phyloP scores from a whole-genome alignment of 2,888 invertebrate species.

The Meghimatium bilineatum region DNA sequence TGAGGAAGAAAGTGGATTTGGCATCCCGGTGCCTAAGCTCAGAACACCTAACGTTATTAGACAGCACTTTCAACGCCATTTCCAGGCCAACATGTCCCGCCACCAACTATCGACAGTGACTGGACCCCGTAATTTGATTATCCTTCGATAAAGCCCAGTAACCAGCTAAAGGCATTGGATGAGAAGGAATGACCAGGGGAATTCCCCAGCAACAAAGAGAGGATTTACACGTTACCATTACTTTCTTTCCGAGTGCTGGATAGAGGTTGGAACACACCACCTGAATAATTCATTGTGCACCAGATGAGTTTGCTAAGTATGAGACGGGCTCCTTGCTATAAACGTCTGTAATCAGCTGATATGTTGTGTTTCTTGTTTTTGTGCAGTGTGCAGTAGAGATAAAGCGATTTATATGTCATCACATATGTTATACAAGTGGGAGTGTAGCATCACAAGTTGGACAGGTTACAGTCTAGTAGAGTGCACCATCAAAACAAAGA shows the following conservation, averaged over 20 bases:
- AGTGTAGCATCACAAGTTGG: no score
- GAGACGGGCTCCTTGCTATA: slow-evolving; percentile 34
- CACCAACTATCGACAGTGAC: slow-evolving; percentile 40
- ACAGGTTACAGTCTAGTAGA: no score
- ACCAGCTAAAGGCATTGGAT: slow-evolving; percentile 34
- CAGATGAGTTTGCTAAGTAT: slow-evolving; percentile 48
- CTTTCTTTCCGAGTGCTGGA: slow-evolving; percentile 28
- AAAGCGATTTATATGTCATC: no score
- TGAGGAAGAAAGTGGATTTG: slow-evolving; percentile 45
- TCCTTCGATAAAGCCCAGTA: slow-evolving; percentile 45
- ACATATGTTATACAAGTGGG: no score
- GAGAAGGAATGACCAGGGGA: slow-evolving; percentile 37
- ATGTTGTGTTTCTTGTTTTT: background rate
- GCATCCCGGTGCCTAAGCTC: slow-evolving; percentile 37
- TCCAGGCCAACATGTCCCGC: slow-evolving; percentile 42
- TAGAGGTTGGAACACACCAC: slow-evolving; percentile 20
- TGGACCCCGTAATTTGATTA: slow-evolving; percentile 46
- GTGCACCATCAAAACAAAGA: no score
- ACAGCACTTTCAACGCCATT: slow-evolving; percentile 46
- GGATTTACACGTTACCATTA: slow-evolving; percentile 46
- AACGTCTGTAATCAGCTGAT: slow-evolving; percentile 41
- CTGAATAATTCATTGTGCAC: slow-evolving; percentile 42
- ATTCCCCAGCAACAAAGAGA: slow-evolving; percentile 40
- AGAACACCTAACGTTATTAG: slow-evolving; percentile 45
- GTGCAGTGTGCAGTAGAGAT: no score